Percentiles rank a stretch among this genome's conserved stretches.
Conservation (phyloP, 2,797 vertebrate species). For the Urocyon cinereoargenteus region DNA sequence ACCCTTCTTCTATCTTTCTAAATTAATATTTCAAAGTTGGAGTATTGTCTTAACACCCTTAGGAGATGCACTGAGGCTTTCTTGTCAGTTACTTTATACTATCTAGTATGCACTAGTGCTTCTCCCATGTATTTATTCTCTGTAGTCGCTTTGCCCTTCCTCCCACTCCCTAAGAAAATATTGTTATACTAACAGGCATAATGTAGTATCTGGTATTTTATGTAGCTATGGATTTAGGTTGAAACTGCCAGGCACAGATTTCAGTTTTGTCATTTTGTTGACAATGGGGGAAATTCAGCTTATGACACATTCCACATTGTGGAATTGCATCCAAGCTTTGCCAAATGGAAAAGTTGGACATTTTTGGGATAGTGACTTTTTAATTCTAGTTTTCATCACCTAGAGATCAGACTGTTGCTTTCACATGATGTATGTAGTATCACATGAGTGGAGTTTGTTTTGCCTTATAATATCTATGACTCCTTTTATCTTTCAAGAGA, state of each 20-base stretch:
- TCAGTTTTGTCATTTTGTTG: slow-evolving; percentile 32
- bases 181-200: slow-evolving; percentile 84
- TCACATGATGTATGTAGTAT: slow-evolving; percentile 87
- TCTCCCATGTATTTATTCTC: slow-evolving; percentile 79
- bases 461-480: background rate
- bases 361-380: slow-evolving; percentile 81
- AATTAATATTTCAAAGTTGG: slow-evolving; percentile 86
- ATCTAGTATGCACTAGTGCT: slow-evolving; percentile 84
- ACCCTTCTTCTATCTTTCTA: slow-evolving; percentile 84
- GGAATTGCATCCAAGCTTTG: slow-evolving; percentile 83
- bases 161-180: background rate
- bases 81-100: slow-evolving; percentile 83
- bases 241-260: slow-evolving; percentile 75
- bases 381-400: slow-evolving; percentile 88
- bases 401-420: slow-evolving; percentile 89
- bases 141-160: slow-evolving; percentile 77
- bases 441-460: background rate
- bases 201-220: slow-evolving; percentile 87
- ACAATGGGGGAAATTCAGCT: background rate
- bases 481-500: slow-evolving; percentile 55
- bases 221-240: slow-evolving; percentile 86
- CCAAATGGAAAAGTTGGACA: slow-evolving; percentile 84
- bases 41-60: slow-evolving; percentile 84
- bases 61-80: slow-evolving; percentile 79
- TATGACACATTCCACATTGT: slow-evolving; percentile 5